A percentile compares a stretch with the other conserved stretches of the same genome.
Conservation (phyloP, 2,888 invertebrate species). For the Cyclophora punctaria region DNA sequence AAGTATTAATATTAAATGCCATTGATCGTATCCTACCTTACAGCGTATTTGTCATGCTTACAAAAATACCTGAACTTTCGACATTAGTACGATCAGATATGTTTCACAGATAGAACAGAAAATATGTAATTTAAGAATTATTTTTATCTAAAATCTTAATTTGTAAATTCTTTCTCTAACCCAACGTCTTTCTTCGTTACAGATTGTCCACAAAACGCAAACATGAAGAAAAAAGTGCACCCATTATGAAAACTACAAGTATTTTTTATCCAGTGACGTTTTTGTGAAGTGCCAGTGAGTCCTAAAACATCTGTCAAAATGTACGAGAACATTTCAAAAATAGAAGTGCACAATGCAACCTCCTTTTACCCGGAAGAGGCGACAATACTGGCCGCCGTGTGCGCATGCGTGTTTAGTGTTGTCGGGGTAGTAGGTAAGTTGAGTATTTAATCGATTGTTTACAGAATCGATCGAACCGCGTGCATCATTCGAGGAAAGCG, state of each 20-base stretch:
- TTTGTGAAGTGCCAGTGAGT: conserved; percentile 34
- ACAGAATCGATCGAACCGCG: conserved; percentile 30
- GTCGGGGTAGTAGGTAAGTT: conserved; percentile 85
- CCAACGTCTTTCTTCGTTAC: background rate
- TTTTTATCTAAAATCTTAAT: too few species aligned
- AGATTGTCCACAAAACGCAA: conserved; percentile 3
- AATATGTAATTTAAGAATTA: too few species aligned
- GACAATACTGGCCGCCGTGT: conserved; percentile 84
- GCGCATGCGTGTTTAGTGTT: conserved; percentile 85
- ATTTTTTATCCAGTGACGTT: conserved; percentile 21
- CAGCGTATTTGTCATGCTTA: too few species aligned
- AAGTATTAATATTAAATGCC: too few species aligned
- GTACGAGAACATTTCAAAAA: conserved; percentile 31
- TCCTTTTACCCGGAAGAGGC: conserved; percentile 80
- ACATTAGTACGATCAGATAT: too few species aligned
- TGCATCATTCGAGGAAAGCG: conserved; percentile 6
- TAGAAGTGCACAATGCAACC: conserved; percentile 47
- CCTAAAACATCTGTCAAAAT: conserved; percentile 18
- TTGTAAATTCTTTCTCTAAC: too few species aligned
- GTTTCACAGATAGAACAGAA: too few species aligned
- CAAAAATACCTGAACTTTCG: too few species aligned
- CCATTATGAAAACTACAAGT: conserved; percentile 9
- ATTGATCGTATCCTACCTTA: too few species aligned
- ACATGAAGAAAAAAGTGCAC: conserved; percentile 2
- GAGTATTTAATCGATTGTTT: conserved; percentile 28